Evolutionary conservation across 1,140 invertebrate genomes (phyloP).

Genomic region (Scylla paramamosain): DNA sequence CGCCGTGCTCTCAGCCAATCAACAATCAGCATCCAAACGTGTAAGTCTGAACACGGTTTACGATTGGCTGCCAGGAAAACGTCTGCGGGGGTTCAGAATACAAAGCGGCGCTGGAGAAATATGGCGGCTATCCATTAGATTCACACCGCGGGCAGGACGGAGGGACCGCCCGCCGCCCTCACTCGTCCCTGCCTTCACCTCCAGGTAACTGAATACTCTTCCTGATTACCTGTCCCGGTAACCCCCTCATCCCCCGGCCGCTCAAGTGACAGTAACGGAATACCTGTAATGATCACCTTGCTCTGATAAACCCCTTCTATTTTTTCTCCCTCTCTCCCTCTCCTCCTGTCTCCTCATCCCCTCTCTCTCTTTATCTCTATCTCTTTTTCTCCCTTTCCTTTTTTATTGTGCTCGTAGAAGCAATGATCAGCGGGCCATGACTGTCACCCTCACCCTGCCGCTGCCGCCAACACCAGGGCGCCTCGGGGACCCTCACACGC

Average conservation of each 20-base stretch:
- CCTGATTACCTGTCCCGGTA: not conserved
- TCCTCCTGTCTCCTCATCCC: not conserved
- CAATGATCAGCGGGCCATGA: not conserved
- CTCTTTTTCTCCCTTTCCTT: not conserved
- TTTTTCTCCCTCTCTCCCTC: conserved; percentile 16
- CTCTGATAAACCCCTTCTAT: conserved; percentile 24
- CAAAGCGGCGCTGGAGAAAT: conserved; percentile 64
- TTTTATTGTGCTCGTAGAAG: not conserved
- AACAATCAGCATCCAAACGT: not conserved
- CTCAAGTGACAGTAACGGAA: conserved; percentile 55
- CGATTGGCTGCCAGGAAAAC: conserved; percentile 38
- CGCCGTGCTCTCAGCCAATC: not conserved
- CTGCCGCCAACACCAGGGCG: not conserved
- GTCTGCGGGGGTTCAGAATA: conserved; percentile 51
- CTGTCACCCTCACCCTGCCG: conserved; percentile 2
- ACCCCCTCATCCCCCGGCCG: conserved; percentile 15
- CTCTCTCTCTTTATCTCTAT: not conserved
- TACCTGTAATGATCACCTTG: conserved; percentile 51
- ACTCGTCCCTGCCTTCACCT: not conserved
- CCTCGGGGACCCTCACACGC: not conserved
- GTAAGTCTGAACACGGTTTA: not conserved
- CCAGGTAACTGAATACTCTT: conserved; percentile 54
- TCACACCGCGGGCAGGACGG: conserved; percentile 56
- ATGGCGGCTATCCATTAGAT: conserved; percentile 65
- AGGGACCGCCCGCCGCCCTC: conserved; percentile 38